Evolutionary conservation across 2,113 vertebrate species (phyloP).

Genomic region (human (Homo sapiens)): GRCh38 chr6:35089501-35090000

Average conservation of each 20-base stretch:
- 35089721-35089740: slow-evolving; percentile 4
- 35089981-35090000: fast-evolving
- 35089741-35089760: slow-evolving; percentile 56
- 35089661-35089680: not conserved
- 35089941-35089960: slow-evolving; percentile 39
- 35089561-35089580: not conserved
- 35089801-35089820: slow-evolving; percentile 32
- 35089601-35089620: not conserved
- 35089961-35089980: slow-evolving; percentile 66
- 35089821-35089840: slow-evolving; percentile 31
- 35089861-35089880: slow-evolving; percentile 64
- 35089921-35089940: slow-evolving; percentile 59
- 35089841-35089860: not conserved
- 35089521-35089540: not conserved
- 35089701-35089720: not conserved
- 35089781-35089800: not conserved
- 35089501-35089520: not conserved
- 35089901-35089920: slow-evolving; percentile 65
- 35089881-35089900: slow-evolving; percentile 40
- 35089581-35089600: not conserved
- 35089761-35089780: slow-evolving; percentile 23
- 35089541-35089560: slow-evolving; percentile 34
- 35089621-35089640: not conserved
- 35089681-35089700: not conserved
- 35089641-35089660: not conserved